Evolutionary conservation across 2,113 vertebrate genomes (phyloP).

Genomic region (Dipodomys merriami): DNA sequence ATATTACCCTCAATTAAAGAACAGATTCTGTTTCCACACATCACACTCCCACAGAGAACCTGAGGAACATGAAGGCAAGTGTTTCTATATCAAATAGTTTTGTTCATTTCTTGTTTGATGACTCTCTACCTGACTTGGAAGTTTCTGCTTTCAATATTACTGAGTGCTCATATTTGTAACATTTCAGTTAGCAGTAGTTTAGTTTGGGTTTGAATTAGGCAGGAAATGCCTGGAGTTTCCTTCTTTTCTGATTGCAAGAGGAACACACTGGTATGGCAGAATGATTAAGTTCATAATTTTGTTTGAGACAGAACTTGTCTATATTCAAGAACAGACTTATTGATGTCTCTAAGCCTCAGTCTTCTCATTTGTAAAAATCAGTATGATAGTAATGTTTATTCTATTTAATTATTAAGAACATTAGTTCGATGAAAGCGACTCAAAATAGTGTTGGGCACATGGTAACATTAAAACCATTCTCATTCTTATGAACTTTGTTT

Average conservation of each 20-base stretch:
- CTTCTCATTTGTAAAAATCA: slow-evolving; percentile 12
- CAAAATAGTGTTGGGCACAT: not conserved
- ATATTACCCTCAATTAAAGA: slow-evolving; percentile 65
- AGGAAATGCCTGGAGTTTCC: not conserved
- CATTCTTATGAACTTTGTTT: slow-evolving; percentile 47
- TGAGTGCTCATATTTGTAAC: not conserved
- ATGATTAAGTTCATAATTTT: not conserved
- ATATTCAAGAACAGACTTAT: not conserved
- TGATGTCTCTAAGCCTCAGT: slow-evolving; percentile 3
- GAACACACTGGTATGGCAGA: not conserved
- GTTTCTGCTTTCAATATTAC: not conserved
- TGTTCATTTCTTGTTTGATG: not conserved
- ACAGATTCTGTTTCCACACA: slow-evolving; percentile 24
- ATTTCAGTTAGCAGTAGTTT: slow-evolving; percentile 26
- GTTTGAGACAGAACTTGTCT: not conserved
- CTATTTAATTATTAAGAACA: not conserved
- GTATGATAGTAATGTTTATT: not conserved
- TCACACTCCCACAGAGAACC: slow-evolving; percentile 54
- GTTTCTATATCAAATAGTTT: not conserved
- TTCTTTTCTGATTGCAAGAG: slow-evolving; percentile 51
- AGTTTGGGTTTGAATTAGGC: slow-evolving; percentile 7
- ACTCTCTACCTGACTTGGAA: not conserved
- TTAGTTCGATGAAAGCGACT: not conserved
- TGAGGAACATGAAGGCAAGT: not conserved
- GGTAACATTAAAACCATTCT: not conserved